Conservation (phyloP, 2,113 vertebrate species). For the Ceuthmochares aereus region DNA sequence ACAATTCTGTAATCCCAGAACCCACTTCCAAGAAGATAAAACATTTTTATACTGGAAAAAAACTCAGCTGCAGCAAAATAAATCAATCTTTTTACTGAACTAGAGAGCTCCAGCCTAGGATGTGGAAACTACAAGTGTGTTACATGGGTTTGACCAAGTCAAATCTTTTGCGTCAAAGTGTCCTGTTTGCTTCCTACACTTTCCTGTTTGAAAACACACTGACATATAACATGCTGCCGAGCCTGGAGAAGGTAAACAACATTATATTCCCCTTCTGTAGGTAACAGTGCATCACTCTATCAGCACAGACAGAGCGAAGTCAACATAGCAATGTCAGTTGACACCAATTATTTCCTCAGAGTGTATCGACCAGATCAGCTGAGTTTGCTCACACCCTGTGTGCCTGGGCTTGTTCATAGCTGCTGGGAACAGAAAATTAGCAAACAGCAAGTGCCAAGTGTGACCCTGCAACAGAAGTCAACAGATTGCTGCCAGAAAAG, state of each 20-base stretch:
- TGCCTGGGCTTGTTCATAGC: not conserved
- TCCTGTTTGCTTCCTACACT: not conserved
- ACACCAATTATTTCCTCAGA: not conserved
- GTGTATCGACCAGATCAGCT: not conserved
- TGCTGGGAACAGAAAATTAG: not conserved
- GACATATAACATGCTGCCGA: not conserved
- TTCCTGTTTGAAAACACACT: not conserved
- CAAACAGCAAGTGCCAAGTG: not conserved
- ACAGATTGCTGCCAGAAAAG: not conserved
- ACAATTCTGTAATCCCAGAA: not conserved
- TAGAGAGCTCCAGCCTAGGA: not conserved
- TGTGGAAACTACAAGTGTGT: not conserved
- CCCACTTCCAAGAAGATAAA: not conserved
- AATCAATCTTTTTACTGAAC: not conserved
- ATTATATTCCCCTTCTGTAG: not conserved
- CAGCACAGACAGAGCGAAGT: not conserved
- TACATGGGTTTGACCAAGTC: not conserved
- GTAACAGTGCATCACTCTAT: not conserved
- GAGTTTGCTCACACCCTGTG: not conserved
- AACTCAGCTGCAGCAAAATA: not conserved
- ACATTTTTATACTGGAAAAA: not conserved
- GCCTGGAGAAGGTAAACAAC: not conserved
- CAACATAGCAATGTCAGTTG: rapidly evolving
- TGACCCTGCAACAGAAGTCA: not conserved
- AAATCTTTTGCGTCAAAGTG: not conserved